Conservation (phyloP, 2,797 vertebrate species). For the Trichosurus vulpecula region DNA sequence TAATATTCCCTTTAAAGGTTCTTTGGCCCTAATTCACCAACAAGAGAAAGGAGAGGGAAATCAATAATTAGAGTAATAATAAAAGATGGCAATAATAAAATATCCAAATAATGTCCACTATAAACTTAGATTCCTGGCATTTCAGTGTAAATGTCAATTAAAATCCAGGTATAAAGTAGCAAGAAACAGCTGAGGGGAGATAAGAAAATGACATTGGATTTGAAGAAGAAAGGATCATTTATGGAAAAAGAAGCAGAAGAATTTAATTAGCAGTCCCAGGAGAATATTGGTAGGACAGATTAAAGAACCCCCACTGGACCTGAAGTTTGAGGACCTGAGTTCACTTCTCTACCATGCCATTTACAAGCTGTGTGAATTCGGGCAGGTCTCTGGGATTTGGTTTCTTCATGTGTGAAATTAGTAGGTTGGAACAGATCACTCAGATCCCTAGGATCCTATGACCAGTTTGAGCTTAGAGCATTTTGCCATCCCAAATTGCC, state of each 20-base stretch:
- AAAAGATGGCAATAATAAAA: conserved; percentile 42
- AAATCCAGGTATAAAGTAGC: conserved; percentile 20
- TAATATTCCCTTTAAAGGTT: conserved; percentile 46
- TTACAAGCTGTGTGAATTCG: neutral
- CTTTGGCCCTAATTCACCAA: conserved; percentile 24
- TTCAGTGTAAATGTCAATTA: conserved; percentile 25
- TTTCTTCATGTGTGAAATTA: neutral
- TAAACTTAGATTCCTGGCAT: conserved; percentile 24
- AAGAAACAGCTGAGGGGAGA: conserved; percentile 11
- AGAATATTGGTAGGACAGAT: neutral
- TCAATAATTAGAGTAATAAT: conserved; percentile 36
- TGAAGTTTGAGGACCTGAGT: neutral
- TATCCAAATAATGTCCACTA: conserved; percentile 14
- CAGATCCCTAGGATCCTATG: neutral
- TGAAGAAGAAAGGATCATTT: neutral
- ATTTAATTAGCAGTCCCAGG: neutral
- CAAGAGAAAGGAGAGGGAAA: conserved; percentile 15
- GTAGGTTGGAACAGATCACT: neutral
- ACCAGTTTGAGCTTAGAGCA: neutral
- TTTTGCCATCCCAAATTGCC: neutral
- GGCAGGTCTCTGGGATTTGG: neutral
- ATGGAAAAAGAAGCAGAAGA: conserved; percentile 38
- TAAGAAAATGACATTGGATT: conserved; percentile 7
- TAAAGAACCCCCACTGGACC: neutral
- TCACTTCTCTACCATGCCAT: neutral